Percentiles rank a stretch among this genome's conserved stretches.
Conservation (phyloP, 2,797 vertebrate species). For the Spea hammondii region DNA sequence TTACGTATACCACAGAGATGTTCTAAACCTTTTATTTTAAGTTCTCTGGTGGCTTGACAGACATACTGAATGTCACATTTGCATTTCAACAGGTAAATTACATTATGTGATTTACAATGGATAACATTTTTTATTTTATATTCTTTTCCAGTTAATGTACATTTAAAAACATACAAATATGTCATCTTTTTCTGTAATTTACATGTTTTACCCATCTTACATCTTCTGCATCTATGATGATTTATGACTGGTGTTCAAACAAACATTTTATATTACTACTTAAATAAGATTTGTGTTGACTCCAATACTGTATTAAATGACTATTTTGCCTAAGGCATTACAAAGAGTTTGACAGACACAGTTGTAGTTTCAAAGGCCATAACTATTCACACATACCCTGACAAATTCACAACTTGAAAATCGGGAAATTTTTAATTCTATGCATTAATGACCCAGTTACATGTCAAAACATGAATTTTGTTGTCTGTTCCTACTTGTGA, state of each 20-base stretch:
- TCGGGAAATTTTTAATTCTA: conserved; percentile 12
- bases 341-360: background rate
- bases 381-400: conserved; percentile 42
- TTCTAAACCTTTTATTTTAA: too few relatives aligned
- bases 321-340: background rate
- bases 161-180: too few relatives aligned
- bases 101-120: too few relatives aligned
- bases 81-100: too few relatives aligned
- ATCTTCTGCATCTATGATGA: too few relatives aligned
- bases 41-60: too few relatives aligned
- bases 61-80: too few relatives aligned
- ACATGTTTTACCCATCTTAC: too few relatives aligned
- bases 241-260: background rate
- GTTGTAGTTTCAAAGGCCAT: conserved; percentile 15
- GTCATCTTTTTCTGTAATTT: too few relatives aligned
- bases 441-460: conserved; percentile 44
- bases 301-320: conserved; percentile 1
- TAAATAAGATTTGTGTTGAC: conserved; percentile 1
- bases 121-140: too few relatives aligned
- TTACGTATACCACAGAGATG: too few relatives aligned
- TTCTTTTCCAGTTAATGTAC: too few relatives aligned
- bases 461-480: conserved; percentile 54
- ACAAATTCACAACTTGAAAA: conserved; percentile 28
- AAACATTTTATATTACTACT: background rate
- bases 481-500: conserved; percentile 43